phyloP scores from a whole-genome alignment of 2,113 vertebrate genomes.

The Entomyzon cyanotis region DNA sequence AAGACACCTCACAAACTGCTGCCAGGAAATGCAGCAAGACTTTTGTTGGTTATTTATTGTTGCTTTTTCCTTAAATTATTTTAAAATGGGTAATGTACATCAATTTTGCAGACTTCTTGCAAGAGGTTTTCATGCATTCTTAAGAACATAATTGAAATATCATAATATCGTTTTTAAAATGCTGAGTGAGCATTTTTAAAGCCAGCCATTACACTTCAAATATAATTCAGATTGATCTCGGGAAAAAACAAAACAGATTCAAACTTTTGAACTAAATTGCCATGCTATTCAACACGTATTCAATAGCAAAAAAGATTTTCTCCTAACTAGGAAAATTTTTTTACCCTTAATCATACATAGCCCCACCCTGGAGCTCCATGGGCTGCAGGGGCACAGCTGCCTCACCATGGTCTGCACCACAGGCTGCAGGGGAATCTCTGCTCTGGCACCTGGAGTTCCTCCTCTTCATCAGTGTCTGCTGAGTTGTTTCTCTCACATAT shows the following conservation, averaged over 20 bases:
- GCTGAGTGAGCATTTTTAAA: not conserved
- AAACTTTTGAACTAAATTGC: not conserved
- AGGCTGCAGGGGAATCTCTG: not conserved
- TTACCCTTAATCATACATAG: not conserved
- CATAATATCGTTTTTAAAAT: not conserved
- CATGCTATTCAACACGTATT: not conserved
- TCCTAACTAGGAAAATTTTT: rapidly evolving
- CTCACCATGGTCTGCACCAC: not conserved
- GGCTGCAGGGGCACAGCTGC: not conserved
- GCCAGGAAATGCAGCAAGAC: not conserved
- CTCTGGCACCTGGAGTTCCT: not conserved
- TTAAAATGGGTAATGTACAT: not conserved
- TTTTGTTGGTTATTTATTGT: not conserved
- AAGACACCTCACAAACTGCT: not conserved
- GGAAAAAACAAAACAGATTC: not conserved
- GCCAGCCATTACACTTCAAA: not conserved
- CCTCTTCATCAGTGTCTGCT: not conserved
- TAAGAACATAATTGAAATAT: not conserved
- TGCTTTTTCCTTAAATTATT: not conserved
- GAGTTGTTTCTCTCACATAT: not conserved
- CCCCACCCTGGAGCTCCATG: not conserved
- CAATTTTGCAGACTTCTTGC: not conserved
- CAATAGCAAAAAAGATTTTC: not conserved
- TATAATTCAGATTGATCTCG: not conserved
- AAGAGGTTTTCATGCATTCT: not conserved